Percentiles rank a stretch among this genome's conserved stretches.
These are phyloP conservation scores for Stratiomys singularior DNA, from an alignment of 2,888 invertebrate genomes.

Conservation along the genomic window DNA sequence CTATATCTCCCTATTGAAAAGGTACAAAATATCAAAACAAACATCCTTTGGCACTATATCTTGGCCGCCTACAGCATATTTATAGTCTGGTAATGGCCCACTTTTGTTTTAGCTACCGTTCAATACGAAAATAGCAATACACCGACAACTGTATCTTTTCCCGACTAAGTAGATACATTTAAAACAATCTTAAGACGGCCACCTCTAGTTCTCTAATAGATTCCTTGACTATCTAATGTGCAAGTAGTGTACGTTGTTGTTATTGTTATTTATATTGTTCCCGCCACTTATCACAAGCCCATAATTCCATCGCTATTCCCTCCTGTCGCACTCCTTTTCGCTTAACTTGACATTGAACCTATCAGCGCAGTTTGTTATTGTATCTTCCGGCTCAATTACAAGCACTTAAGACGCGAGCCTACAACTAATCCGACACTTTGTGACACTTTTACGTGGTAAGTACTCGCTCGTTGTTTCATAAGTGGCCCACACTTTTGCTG, in stretches of 20 bases:
- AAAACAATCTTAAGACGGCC: not conserved
- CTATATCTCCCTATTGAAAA: not conserved
- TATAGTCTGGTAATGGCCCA: conserved; percentile 31
- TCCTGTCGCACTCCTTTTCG: conserved; percentile 16
- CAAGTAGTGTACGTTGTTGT: not conserved
- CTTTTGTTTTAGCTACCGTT: conserved; percentile 6
- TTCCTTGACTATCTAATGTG: not conserved
- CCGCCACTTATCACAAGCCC: not conserved
- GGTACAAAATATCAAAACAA: conserved; percentile 36
- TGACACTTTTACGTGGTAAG: conserved; percentile 34
- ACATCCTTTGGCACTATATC: conserved; percentile 18
- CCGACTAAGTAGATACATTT: not conserved
- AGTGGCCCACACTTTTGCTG: not conserved
- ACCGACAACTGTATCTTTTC: not conserved
- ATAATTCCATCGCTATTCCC: not conserved
- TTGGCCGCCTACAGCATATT: conserved; percentile 5
- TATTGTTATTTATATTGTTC: not conserved
- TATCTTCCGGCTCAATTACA: conserved; percentile 49
- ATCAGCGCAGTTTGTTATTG: conserved; percentile 44
- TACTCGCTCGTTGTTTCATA: not conserved
- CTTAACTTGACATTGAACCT: not conserved
- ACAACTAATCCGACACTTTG: conserved; percentile 42
- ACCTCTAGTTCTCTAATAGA: conserved; percentile 31
- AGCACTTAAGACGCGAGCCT: conserved; percentile 45
- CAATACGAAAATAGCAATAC: conserved; percentile 27